Percentiles rank a stretch among this genome's conserved stretches.
phyloP scores from a whole-genome alignment of 2,797 vertebrate species.

The Myotis vivesi region DNA sequence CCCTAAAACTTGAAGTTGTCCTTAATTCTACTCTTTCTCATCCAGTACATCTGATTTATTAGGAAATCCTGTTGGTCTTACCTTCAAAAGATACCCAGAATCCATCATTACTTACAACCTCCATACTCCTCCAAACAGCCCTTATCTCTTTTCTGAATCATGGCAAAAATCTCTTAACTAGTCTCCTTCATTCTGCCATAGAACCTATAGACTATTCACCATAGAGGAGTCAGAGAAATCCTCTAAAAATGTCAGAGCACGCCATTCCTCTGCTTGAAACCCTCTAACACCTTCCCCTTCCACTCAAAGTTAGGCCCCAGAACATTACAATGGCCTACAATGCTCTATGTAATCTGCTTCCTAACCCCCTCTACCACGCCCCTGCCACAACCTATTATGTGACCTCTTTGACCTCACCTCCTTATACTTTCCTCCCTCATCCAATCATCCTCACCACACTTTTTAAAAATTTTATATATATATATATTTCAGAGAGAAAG shows the following conservation, averaged over 20 bases:
- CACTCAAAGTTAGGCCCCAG: neutral
- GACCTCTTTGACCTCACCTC: neutral
- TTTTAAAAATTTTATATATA: no score
- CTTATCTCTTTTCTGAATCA: neutral
- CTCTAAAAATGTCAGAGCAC: neutral
- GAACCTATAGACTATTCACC: neutral
- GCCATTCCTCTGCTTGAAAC: neutral
- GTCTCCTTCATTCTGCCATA: neutral
- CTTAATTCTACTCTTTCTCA: neutral
- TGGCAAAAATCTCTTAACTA: neutral
- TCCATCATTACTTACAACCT: neutral
- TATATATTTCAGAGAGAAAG: no score
- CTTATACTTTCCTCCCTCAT: neutral
- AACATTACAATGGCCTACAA: neutral
- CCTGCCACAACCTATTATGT: neutral
- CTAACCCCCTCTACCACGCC: neutral
- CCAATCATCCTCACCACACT: neutral
- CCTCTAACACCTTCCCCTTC: neutral
- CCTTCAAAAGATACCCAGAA: neutral
- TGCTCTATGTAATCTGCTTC: neutral
- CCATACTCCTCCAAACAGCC: neutral
- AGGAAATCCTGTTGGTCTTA: neutral
- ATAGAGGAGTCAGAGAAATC: neutral
- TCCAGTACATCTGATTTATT: neutral
- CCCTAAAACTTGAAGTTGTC: neutral